These are phyloP conservation scores for Pyrrhosoma nymphula DNA, from an alignment of 2,888 invertebrate genomes.

Conservation along the genomic window DNA sequence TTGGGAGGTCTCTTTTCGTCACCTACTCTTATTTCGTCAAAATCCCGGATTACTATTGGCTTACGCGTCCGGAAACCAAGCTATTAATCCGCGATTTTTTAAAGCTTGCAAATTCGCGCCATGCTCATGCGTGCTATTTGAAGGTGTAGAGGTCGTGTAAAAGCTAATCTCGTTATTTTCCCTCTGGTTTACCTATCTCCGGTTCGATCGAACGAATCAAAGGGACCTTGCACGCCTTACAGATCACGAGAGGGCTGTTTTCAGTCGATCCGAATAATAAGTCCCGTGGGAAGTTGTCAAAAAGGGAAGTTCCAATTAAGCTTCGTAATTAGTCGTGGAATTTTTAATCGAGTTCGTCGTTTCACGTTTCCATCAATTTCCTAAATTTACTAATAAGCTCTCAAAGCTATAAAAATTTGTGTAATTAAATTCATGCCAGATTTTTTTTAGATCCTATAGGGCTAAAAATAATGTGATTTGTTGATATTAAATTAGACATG, in stretches of 20 bases:
- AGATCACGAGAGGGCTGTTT: neutral
- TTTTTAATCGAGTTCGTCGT: conserved; percentile 37
- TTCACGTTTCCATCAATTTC: neutral
- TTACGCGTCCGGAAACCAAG: neutral
- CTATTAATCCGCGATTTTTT: neutral
- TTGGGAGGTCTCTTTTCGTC: neutral
- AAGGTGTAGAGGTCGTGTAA: neutral
- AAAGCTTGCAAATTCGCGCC: neutral
- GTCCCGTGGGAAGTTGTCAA: conserved; percentile 7
- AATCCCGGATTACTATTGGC: neutral
- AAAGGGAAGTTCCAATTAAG: conserved; percentile 46
- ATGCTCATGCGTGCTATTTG: neutral
- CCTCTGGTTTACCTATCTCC: neutral
- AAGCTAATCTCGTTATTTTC: neutral
- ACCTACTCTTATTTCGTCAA: neutral
- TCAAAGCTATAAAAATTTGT: neutral
- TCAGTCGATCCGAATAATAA: neutral
- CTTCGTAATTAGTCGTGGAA: conserved; percentile 12
- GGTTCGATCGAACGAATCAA: neutral
- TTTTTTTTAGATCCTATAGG: neutral
- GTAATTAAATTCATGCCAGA: conserved; percentile 2
- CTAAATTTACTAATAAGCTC: neutral
- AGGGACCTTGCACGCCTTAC: neutral
- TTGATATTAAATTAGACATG: conserved; percentile 15
- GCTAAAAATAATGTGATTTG: neutral